A percentile compares a stretch with the other conserved stretches of the same genome.
phyloP scores from a whole-genome alignment of 2,888 invertebrate species.

The Tenthredo distinguenda region DNA sequence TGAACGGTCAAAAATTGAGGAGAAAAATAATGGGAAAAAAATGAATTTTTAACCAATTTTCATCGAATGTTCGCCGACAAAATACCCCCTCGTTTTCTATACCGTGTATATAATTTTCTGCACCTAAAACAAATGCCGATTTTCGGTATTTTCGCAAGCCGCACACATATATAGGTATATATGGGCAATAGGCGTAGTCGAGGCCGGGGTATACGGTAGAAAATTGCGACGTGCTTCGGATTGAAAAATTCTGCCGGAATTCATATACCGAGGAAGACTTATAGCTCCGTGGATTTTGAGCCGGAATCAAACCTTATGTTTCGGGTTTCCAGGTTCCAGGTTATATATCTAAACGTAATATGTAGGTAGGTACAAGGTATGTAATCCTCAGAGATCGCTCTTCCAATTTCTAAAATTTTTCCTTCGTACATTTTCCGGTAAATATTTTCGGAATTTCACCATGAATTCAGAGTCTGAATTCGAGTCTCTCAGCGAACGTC shows the following conservation, averaged over 20 bases:
- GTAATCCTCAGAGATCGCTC: neutral
- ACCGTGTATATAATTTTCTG: slow-evolving; percentile 10
- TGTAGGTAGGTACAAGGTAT: neutral
- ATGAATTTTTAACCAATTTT: neutral
- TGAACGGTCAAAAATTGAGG: neutral
- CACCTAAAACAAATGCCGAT: neutral
- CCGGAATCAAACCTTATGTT: slow-evolving; percentile 16
- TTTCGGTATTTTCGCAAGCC: slow-evolving; percentile 25
- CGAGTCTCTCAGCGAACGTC: neutral
- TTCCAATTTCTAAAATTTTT: neutral
- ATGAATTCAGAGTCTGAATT: neutral
- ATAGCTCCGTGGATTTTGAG: slow-evolving; percentile 4
- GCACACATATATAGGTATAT: neutral
- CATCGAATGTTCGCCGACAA: neutral
- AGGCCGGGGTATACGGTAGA: neutral
- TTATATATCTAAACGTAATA: neutral
- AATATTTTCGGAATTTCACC: neutral
- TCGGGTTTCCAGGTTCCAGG: neutral
- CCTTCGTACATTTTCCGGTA: neutral
- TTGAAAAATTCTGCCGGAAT: slow-evolving; percentile 26
- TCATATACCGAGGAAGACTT: neutral
- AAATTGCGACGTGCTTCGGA: slow-evolving; percentile 43
- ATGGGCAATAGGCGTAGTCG: neutral
- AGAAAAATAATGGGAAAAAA: neutral
- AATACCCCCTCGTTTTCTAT: neutral